Evolutionary conservation across 2,113 vertebrate genomes (phyloP).

Genomic region (Bubalus kerabau): DNA sequence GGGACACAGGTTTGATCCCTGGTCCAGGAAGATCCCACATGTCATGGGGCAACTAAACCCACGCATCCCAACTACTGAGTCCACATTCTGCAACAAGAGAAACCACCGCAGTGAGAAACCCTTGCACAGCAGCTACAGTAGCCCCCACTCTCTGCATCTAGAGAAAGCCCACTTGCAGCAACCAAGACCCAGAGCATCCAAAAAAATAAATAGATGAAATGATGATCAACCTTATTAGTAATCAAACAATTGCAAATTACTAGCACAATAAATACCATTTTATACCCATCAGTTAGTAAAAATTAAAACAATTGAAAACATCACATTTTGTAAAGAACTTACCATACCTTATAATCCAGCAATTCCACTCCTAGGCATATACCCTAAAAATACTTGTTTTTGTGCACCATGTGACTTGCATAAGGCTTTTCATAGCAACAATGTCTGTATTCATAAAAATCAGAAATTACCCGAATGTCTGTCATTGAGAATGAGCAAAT

Average conservation of each 20-base stretch:
- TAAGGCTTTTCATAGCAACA: not conserved
- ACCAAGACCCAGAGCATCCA: not conserved
- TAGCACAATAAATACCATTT: not conserved
- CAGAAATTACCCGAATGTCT: not conserved
- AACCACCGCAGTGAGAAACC: rapidly evolving
- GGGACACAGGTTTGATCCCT: not conserved
- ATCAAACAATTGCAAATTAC: not conserved
- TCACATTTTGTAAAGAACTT: not conserved
- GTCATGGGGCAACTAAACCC: not conserved
- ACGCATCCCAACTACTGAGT: not conserved
- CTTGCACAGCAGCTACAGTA: not conserved
- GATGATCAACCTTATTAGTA: not conserved
- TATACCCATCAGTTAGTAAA: not conserved
- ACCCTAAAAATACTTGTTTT: not conserved
- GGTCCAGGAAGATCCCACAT: not conserved
- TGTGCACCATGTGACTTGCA: not conserved
- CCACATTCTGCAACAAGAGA: not conserved
- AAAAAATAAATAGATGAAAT: not conserved
- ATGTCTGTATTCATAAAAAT: not conserved
- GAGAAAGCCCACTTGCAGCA: not conserved
- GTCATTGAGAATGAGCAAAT: not conserved
- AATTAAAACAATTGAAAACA: not conserved
- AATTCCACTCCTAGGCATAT: not conserved
- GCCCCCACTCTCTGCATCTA: not conserved
- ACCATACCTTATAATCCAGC: not conserved